A percentile compares a stretch with the other conserved stretches of the same genome.
Evolutionary conservation across 2,797 vertebrate species (phyloP).

Genomic region (Malurus splendens): DNA sequence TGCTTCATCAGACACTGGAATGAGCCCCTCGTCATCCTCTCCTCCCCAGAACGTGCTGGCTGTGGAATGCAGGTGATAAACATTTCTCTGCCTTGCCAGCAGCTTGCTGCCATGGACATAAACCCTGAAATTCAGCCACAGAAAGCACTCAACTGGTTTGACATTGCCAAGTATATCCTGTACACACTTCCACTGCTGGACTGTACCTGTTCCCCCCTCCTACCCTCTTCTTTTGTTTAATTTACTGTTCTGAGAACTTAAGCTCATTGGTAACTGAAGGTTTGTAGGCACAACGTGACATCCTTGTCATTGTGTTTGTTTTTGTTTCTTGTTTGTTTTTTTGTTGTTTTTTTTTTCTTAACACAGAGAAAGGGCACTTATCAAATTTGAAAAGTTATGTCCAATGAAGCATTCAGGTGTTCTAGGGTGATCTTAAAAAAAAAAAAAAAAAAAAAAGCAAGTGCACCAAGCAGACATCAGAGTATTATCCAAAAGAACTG

Average conservation of each 20-base stretch:
- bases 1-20: conserved; percentile 92
- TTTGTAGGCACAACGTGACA: conserved; percentile 69
- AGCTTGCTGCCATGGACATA: conserved; percentile 77
- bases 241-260: conserved; percentile 68
- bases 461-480: conserved; percentile 63
- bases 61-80: conserved; percentile 97
- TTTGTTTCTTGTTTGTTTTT: neutral
- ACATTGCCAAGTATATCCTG: conserved; percentile 74
- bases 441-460: conserved; percentile 36
- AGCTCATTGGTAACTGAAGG: conserved; percentile 75
- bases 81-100: conserved; percentile 72
- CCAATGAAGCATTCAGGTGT: conserved; percentile 72
- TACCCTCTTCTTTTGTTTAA: conserved; percentile 39
- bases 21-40: conserved; percentile 92
- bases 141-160: conserved; percentile 84
- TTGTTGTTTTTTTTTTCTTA: conserved; percentile 17
- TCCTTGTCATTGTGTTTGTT: conserved; percentile 62
- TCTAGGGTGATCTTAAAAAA: conserved; percentile 57
- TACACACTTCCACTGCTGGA: conserved; percentile 70
- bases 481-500: conserved; percentile 43
- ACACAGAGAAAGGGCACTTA: conserved; percentile 75
- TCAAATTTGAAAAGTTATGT: conserved; percentile 66
- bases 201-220: conserved; percentile 63
- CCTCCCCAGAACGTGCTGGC: conserved; percentile 92
- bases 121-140: conserved; percentile 74